Conservation (phyloP, 2,888 invertebrate species). For the Lasioglossum pauxillum region DNA sequence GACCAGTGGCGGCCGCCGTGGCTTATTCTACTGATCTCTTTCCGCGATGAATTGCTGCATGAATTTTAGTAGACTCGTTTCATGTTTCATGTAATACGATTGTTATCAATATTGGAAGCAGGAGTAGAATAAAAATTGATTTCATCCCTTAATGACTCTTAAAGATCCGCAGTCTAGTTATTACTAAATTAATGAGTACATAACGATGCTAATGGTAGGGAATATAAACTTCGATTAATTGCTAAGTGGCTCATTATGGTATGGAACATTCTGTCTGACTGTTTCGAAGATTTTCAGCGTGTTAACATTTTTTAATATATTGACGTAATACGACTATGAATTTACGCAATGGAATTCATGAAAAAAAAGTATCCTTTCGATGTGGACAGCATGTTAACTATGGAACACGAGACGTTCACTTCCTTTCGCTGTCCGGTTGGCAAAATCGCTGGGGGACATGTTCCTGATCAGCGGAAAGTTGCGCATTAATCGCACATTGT, state of each 20-base stretch:
- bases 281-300: too few species aligned
- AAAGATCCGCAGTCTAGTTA: background rate
- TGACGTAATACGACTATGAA: background rate
- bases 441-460: constrained; percentile 6
- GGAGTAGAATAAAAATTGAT: too few species aligned
- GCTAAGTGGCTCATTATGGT: background rate
- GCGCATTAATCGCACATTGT: constrained; percentile 19
- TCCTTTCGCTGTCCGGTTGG: constrained; percentile 16
- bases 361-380: background rate
- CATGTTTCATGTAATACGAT: background rate
- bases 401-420: constrained; percentile 2
- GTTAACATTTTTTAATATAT: background rate
- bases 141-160: too few species aligned
- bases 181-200: background rate
- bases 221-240: background rate
- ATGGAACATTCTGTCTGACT: background rate
- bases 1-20: background rate
- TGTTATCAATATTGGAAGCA: background rate
- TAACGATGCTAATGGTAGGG: background rate
- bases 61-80: background rate
- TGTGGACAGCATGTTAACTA: background rate
- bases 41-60: background rate
- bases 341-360: background rate
- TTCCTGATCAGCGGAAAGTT: background rate
- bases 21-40: background rate